Evolutionary conservation across 1,140 invertebrate genomes (phyloP), one percentile per base, ranked within the genome.

Genomic region (Calosoma granatense): DNA sequence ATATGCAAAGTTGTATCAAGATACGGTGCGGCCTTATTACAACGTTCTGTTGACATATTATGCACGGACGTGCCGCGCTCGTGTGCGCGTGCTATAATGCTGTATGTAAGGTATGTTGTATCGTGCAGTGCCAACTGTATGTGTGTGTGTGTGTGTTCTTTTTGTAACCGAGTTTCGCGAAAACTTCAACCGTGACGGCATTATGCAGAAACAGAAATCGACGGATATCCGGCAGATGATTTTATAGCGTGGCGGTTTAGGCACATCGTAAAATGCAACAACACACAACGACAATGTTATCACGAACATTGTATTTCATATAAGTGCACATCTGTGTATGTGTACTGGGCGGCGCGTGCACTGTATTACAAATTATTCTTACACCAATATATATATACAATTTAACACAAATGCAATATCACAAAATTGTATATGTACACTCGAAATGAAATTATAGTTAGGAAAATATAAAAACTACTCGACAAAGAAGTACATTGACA

Each of bases 1-100:
- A 47, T 47, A 47, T 47, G 41, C 41, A 47, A 47, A 47, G 15
- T 47, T 47, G 15, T 47, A 47, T 47, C 41, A 11, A 47, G 41
- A 47, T 47, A 47, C 41, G 41, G 17, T 3, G 41, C n/a, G n/a
- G 9, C 41, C 41, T 47, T 47, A 47, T 47, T 47, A 47, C 41
- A 47, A 47, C 41, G 41, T 47, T 47, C 9, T 17, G 41, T 47
- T 47, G 41, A 47, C 41, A 47, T 47, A 47, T 47, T 47, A 47
- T 47, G 41, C 41, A 47, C 17, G 41, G 41, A 47, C 41, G 41
- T 47, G 41, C 41, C 41, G 9, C 41, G 41, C 17, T 14, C 26
- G 26, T 30, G 26, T n/a, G n/a, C n/a, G n/a, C 26, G 26, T 9
- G 26, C 6, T 36, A 36, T 36, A 9, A n/a, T 36, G 26, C n/a